phyloP scores from a whole-genome alignment of 2,888 invertebrate genomes.

The Macrophya annulata region DNA sequence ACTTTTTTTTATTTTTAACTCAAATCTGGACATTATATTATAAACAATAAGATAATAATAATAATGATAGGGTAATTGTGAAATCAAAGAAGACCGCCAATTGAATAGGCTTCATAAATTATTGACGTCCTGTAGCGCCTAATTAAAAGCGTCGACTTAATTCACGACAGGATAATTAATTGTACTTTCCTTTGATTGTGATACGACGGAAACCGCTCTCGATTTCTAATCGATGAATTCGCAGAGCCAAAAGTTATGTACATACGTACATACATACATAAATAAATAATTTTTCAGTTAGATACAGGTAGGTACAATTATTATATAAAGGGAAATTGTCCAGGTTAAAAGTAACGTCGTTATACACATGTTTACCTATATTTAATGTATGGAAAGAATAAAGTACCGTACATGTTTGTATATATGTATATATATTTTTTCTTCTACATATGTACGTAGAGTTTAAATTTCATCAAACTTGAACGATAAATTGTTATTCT shows the following conservation, averaged over 20 bases:
- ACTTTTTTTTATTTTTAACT: not conserved
- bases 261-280: not conserved
- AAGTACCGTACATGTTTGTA: not conserved
- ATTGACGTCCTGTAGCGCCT: not conserved
- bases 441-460: not conserved
- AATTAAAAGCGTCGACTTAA: not conserved
- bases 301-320: too few relatives aligned
- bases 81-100: constrained; percentile 20
- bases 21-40: not conserved
- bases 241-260: not conserved
- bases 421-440: not conserved
- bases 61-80: not conserved
- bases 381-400: not conserved
- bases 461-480: not conserved
- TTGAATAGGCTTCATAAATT: constrained; percentile 1
- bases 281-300: not conserved
- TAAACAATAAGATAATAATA: not conserved
- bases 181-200: not conserved
- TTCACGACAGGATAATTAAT: constrained; percentile 10
- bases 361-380: not conserved
- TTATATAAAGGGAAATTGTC: not conserved
- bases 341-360: not conserved
- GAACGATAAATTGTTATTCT: not conserved
- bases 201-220: not conserved
- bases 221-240: constrained; percentile 8